Percentiles rank a stretch among this genome's conserved stretches.
These are phyloP conservation scores for Helogale parvula DNA, from an alignment of 2,113 vertebrate species.

Conservation along the genomic window DNA sequence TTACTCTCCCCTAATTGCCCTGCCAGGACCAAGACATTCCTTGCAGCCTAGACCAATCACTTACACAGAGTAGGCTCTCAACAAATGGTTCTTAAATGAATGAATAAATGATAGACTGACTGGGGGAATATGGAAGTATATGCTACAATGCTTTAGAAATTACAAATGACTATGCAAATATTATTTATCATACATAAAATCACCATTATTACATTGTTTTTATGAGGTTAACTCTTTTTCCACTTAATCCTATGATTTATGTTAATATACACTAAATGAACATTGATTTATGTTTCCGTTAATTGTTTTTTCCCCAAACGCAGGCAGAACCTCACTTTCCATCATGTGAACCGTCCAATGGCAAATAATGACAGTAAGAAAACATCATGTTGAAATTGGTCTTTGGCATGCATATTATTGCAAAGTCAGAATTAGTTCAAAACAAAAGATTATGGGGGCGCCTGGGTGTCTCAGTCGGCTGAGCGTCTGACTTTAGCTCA, in stretches of 20 bases:
- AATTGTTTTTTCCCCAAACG: background rate
- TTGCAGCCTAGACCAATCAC: background rate
- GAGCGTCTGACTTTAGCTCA: no score
- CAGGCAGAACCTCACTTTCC: background rate
- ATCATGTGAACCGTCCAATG: background rate
- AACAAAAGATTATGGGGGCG: background rate
- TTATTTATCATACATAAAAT: background rate
- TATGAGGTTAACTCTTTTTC: background rate
- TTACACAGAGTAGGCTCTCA: background rate
- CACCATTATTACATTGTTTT: background rate
- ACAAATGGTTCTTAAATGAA: background rate
- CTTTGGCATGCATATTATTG: background rate
- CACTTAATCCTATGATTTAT: background rate
- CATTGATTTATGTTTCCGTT: background rate
- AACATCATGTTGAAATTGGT: background rate
- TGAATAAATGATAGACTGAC: background rate
- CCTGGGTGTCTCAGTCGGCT: no score
- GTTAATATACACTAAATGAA: background rate
- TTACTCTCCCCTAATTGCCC: background rate
- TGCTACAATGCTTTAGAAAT: background rate
- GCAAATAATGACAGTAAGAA: background rate
- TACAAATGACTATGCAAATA: background rate
- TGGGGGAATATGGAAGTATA: background rate
- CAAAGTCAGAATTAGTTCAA: background rate
- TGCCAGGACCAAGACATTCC: background rate